Base-by-base conservation (phyloP, 2,888 invertebrate species). In the Lithophane semibrunnea region DNA sequence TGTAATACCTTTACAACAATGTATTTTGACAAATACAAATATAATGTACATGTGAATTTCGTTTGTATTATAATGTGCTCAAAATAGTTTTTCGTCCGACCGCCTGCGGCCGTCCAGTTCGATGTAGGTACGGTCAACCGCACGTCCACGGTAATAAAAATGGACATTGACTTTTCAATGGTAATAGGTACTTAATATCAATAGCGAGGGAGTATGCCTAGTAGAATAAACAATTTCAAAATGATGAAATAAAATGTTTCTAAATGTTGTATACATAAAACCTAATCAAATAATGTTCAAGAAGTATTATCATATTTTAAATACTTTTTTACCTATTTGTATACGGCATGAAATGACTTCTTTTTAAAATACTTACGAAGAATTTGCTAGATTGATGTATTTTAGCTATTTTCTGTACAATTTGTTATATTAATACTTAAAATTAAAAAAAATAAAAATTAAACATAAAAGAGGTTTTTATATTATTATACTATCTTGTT, bases 21-120 rank as follows among this genome's bases (percentile, higher is more conserved):
- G 29, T 12, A 21, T 29, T 21, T 18, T 24, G 29, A 37, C 16
- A 60, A 71, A 52, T 37, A 37, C 37, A 37, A 37, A 37, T 37
- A 37, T 5, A 37, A 37, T 37, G 37, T 37, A 37, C 37, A 37
- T 37, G 37, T 37, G 37, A 37, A 7, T 60, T 60, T 37, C 3
- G 3, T 10, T 29, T 10, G 13, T 16, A n/a, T 42, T 44, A 29
- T 24, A 60, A 10, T 56, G 16, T 71, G 77, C 63, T 82, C 78
- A 82, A 79, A 16, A 10, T 44, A 21, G 24, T 29, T 42, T 29
- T 29, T 47, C 52, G 16, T 75, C 82, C 78, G 16, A 37, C 10
- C 16, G 13, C 44, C 7, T 37, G 82, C 24, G n/a, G 18, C 67
- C 68, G 82, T 82, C 79, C 79, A 56, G 24, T 29, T 37, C 13